A percentile compares a stretch with the other conserved stretches of the same genome.
These are phyloP conservation scores for Muntiacus muntjak DNA, from an alignment of 2,113 vertebrate genomes.

Conservation along the genomic window DNA sequence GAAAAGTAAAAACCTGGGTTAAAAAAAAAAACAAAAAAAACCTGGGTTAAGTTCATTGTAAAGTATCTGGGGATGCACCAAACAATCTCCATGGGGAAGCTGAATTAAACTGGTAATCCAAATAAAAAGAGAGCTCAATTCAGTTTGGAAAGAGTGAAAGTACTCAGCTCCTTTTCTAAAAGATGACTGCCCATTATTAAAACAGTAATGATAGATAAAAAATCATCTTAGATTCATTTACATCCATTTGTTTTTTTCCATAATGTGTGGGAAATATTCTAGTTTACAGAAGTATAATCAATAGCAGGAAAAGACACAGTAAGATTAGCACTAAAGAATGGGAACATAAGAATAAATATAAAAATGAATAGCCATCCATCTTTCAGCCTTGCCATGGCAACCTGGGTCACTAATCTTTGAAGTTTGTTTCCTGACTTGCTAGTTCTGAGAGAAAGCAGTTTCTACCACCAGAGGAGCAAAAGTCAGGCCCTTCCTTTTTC, in stretches of 20 bases:
- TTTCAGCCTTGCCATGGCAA: neutral
- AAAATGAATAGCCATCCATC: neutral
- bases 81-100: neutral
- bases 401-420: neutral
- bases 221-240: neutral
- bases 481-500: neutral
- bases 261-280: neutral
- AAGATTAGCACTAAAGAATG: neutral
- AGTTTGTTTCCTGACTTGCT: neutral
- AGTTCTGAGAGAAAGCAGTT: neutral
- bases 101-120: constrained; percentile 4
- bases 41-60: neutral
- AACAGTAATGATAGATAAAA: neutral
- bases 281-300: neutral
- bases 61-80: neutral
- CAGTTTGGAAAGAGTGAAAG: neutral
- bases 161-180: neutral
- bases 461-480: neutral
- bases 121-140: neutral
- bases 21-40: neutral
- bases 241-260: neutral
- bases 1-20: neutral
- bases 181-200: neutral
- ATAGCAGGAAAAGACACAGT: neutral
- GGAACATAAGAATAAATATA: neutral